A percentile compares a stretch with the other conserved stretches of the same genome.
Conservation (phyloP, 2,113 vertebrate species). For the Climacteris rufus region DNA sequence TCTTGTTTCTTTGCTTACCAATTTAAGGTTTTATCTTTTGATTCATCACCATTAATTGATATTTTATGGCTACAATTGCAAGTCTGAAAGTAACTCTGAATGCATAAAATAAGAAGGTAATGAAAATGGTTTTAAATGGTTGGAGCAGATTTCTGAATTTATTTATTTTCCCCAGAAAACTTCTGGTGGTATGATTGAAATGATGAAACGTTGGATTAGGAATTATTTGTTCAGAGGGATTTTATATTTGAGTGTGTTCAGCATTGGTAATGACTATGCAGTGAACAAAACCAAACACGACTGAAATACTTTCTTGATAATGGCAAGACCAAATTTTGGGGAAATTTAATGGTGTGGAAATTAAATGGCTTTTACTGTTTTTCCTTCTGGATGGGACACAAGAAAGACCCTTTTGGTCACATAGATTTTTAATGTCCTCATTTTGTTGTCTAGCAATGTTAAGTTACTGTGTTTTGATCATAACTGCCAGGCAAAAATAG, state of each 20-base stretch:
- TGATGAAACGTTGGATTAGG: neutral
- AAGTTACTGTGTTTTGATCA: neutral
- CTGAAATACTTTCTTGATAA: neutral
- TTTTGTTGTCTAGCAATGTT: neutral
- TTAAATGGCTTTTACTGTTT: neutral
- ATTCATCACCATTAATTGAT: neutral
- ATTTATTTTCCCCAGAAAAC: neutral
- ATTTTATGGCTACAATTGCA: neutral
- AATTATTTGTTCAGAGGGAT: neutral
- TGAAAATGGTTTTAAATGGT: neutral
- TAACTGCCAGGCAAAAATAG: neutral
- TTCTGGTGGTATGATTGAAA: neutral
- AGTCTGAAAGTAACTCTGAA: neutral
- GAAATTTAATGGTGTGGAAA: too few relatives aligned
- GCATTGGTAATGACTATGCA: neutral
- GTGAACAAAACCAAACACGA: neutral
- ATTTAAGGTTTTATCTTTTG: neutral
- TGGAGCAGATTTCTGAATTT: neutral
- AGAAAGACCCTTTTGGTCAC: neutral
- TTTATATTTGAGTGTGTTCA: neutral
- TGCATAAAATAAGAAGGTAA: neutral
- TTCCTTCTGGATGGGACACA: neutral
- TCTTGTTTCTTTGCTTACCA: neutral
- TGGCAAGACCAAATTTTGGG: neutral
- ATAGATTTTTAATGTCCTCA: neutral